Base-by-base conservation (phyloP, 2,113 vertebrate genomes). In the Hiodon alosoides region DNA sequence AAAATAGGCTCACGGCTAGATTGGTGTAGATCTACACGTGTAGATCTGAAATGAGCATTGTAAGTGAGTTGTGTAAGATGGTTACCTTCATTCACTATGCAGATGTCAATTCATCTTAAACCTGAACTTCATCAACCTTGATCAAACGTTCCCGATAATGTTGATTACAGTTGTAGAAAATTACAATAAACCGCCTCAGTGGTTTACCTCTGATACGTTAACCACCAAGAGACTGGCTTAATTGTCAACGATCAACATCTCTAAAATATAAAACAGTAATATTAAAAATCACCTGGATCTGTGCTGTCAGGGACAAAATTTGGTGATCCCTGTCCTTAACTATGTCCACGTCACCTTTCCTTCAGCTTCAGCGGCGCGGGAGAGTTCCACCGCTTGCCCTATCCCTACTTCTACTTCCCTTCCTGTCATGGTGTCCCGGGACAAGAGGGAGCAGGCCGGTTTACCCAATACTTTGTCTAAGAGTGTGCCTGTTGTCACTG, bases 341-440 rank as follows among this genome's bases (percentile, higher is more conserved):
- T 8, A 83, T 77, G 52, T 7, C 46, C 69, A 17, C 71, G 14
- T 76, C 53, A 57, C 16, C 47, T 84, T 54, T 69, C 55, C 84
- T 78, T 31, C 80, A 98, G 96, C 91, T 84, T 93, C 93, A 77
- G 91, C 91, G 1, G 90, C 94, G 67, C 92, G 92, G 82, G 95
- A 97, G 3, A 58, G 81, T 54, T 79, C 81, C 0, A 67, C 83
- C 71, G 82, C 76, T 78, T 66, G 81, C 72, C 46, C 71, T 16
- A 57, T 78, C 84, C 66, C 80, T 69, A 58, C 87, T 52, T 91
- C 93, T 53, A 81, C 87, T 31, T 93, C 94, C 66, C 72, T 92
- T 58, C 91, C 94, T 2, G 67, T 89, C 2, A 83, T 90, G 77
- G 78, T 86, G 1, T 82, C 88, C 2, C 68, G 81, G 8, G 89